Evolutionary conservation across 2,888 invertebrate species (phyloP), one percentile per base, ranked within the genome.

Genomic region (Drosophila setosimentum): DNA sequence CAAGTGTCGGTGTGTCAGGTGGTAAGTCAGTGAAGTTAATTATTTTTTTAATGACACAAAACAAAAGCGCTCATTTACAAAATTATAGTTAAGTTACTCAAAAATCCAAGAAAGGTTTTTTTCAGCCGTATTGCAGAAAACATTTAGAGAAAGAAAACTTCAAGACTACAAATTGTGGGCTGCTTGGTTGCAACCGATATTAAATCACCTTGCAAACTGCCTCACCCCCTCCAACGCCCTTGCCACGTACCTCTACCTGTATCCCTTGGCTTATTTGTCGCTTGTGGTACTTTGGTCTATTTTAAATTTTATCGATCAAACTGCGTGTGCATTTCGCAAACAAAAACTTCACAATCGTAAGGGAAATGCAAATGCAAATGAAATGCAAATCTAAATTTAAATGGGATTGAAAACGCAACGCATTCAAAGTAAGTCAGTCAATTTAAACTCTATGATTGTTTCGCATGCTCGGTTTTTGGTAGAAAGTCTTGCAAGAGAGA

Each of bases 241-340:
- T 40, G 40, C 40, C 40, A 40, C 10, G n/a, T 11, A 5, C 21
- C 2, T 21, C 11, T 11, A 11, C 11, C 11, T 21, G 11, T 7
- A 13, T 57, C 3, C 10, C 48, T 40, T 27, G 24, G 21, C 42
- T 42, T 21, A 21, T 42, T 49, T 55, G 21, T 63, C 6, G 11
- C 48, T 45, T 51, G 10, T 30, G 16, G 24, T 24, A 35, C 18
- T 40, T 48, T 77, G 79, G 65, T 73, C 78, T 78, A 88, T 76
- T 84, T 84, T 85, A 80, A 88, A 80, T 68, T 86, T 72, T 88
- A 84, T 84, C 75, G 83, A 84, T 88, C 83, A 84, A 84, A 84
- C 83, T 82, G 76, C 80, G 77, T 78, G 63, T 49, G 70, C 37
- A 71, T 2, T 45, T 33, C 21, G 53, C 21, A 30, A 76, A 40